Evolutionary conservation across 2,888 invertebrate genomes (phyloP).

Genomic region (Calliopum simillimum): DNA sequence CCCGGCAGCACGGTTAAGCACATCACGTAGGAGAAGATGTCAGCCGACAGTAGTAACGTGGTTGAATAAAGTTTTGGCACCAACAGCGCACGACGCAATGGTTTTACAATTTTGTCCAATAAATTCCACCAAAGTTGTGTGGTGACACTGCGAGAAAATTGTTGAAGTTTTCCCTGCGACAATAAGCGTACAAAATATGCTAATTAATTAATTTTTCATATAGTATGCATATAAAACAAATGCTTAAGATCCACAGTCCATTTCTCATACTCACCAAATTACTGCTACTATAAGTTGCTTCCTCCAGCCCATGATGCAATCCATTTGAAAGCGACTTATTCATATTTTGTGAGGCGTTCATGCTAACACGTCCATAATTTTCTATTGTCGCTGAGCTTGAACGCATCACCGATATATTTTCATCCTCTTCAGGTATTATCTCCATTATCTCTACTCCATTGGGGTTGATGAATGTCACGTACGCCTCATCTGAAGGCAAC

Average conservation of each 20-base stretch:
- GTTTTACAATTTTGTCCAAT: constrained; percentile 59
- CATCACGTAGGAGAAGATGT: constrained; percentile 67
- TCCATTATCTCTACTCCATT: constrained; percentile 67
- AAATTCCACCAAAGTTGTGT: constrained; percentile 60
- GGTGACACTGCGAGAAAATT: constrained; percentile 60
- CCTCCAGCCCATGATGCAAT: constrained; percentile 29
- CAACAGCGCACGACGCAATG: constrained; percentile 60
- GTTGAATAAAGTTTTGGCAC: constrained; percentile 65
- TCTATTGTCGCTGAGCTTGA: constrained; percentile 64
- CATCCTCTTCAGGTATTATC: constrained; percentile 67
- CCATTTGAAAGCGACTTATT: constrained; percentile 56
- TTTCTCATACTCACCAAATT: constrained; percentile 44
- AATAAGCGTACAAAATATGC: neutral
- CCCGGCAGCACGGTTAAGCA: constrained; percentile 65
- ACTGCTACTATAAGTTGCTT: constrained; percentile 38
- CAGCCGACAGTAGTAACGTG: constrained; percentile 61
- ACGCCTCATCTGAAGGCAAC: constrained; percentile 62
- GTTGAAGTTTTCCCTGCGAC: constrained; percentile 56
- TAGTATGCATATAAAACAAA: neutral
- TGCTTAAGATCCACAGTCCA: neutral
- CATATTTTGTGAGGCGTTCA: constrained; percentile 53
- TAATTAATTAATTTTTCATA: neutral
- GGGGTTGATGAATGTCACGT: constrained; percentile 63
- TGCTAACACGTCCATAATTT: constrained; percentile 55
- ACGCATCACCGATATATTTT: constrained; percentile 62